Conservation (phyloP, 2,113 vertebrate species). For the Butastur rufipennis region DNA sequence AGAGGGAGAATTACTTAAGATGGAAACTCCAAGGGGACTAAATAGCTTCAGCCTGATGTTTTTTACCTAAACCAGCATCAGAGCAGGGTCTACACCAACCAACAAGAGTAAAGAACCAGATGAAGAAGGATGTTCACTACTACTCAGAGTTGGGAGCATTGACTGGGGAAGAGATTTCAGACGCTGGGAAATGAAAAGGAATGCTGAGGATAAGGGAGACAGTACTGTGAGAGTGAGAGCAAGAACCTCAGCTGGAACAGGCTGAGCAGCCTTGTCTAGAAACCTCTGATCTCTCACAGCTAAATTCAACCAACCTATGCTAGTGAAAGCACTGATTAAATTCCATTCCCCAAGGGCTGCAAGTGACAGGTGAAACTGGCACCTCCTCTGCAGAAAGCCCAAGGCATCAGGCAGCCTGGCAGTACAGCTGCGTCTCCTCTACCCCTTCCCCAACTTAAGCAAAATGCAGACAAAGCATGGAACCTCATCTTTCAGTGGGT, state of each 20-base stretch:
- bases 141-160: not conserved
- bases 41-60: conserved; percentile 72
- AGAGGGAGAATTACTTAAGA: not conserved
- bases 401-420: not conserved
- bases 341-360: not conserved
- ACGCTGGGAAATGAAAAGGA: not conserved
- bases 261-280: not conserved
- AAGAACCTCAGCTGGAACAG: not conserved
- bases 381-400: not conserved
- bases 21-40: conserved; percentile 33
- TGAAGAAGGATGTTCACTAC: not conserved
- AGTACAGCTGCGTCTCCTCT: not conserved
- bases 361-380: not conserved
- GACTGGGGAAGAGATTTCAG: not conserved
- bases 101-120: not conserved
- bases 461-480: not conserved
- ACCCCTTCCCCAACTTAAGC: not conserved
- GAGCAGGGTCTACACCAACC: not conserved
- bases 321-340: not conserved
- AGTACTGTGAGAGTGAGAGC: not conserved
- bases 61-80: not conserved
- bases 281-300: not conserved
- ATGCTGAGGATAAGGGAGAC: not conserved
- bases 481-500: not conserved
- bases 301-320: not conserved